Evolutionary conservation across 2,113 vertebrate species (phyloP).

Genomic region (Puntigrus tetrazona): DNA sequence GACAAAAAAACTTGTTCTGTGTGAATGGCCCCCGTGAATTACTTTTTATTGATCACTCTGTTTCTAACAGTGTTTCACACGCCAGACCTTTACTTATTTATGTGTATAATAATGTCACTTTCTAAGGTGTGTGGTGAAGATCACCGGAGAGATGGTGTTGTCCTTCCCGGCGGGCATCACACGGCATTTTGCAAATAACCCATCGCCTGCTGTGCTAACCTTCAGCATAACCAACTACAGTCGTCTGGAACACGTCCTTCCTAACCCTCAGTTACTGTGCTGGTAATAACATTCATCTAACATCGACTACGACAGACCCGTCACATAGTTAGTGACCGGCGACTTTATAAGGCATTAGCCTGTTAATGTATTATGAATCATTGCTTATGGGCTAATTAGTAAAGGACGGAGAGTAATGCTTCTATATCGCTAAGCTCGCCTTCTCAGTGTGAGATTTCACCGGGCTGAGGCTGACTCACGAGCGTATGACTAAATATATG

Average conservation of each 20-base stretch:
- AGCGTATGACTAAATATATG: neutral
- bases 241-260: conserved; percentile 96
- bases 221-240: conserved; percentile 98
- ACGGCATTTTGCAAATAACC: conserved; percentile 97
- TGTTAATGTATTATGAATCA: neutral
- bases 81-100: neutral
- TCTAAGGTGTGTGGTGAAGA: conserved; percentile 93
- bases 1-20: neutral
- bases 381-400: neutral
- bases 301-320: neutral
- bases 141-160: conserved; percentile 98
- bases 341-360: neutral
- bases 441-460: neutral
- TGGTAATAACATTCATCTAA: conserved; percentile 77
- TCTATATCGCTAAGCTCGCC: neutral
- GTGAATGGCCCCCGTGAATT: neutral
- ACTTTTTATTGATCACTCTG: neutral
- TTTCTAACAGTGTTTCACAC: conserved; percentile 10
- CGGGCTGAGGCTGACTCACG: neutral
- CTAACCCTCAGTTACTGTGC: conserved; percentile 98
- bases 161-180: conserved; percentile 98
- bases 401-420: neutral
- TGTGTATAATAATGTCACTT: conserved; percentile 16
- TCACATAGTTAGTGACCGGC: neutral
- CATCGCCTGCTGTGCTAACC: conserved; percentile 89